A percentile compares a stretch with the other conserved stretches of the same genome.
Evolutionary conservation across 1,140 invertebrate genomes (phyloP).

Genomic region (Drosophila aff.): DNA sequence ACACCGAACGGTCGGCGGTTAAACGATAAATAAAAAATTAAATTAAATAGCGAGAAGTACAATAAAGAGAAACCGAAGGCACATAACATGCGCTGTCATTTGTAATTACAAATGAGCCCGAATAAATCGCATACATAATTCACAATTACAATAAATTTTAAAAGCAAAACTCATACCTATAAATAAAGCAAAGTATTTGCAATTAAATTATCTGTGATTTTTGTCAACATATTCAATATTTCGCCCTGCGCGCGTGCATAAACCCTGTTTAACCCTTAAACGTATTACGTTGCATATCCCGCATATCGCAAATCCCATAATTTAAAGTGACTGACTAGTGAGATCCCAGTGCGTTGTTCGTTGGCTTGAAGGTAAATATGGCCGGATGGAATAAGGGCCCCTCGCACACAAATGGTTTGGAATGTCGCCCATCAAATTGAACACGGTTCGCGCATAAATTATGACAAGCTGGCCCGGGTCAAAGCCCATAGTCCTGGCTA

Average conservation of each 20-base stretch:
- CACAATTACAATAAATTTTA: conserved; percentile 41
- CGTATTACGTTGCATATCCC: conserved; percentile 16
- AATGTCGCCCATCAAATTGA: conserved; percentile 71
- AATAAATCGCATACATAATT: conserved; percentile 46
- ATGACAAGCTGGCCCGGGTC: conserved; percentile 47
- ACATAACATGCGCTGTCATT: conserved; percentile 62
- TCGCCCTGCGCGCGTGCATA: conserved; percentile 4
- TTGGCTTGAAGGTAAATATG: conserved; percentile 69
- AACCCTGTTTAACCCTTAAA: conserved; percentile 4
- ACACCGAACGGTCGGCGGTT: conserved; percentile 7
- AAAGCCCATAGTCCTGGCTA: conserved; percentile 9
- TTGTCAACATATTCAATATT: conserved; percentile 76
- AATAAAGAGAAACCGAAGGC: conserved; percentile 8
- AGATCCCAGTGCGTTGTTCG: conserved; percentile 19
- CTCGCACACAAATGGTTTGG: conserved; percentile 70
- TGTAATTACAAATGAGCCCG: conserved; percentile 72
- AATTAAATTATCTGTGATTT: conserved; percentile 82
- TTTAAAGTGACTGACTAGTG: conserved; percentile 41
- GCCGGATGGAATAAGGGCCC: conserved; percentile 35
- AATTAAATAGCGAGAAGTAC: not conserved
- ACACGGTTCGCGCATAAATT: conserved; percentile 74
- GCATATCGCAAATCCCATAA: conserved; percentile 23
- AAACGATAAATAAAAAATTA: conserved; percentile 25
- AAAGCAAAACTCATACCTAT: conserved; percentile 48
- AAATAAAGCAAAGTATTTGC: conserved; percentile 56